Evolutionary conservation across 2,797 vertebrate species (phyloP).

Genomic region (Pseudotriccus pelzelni): DNA sequence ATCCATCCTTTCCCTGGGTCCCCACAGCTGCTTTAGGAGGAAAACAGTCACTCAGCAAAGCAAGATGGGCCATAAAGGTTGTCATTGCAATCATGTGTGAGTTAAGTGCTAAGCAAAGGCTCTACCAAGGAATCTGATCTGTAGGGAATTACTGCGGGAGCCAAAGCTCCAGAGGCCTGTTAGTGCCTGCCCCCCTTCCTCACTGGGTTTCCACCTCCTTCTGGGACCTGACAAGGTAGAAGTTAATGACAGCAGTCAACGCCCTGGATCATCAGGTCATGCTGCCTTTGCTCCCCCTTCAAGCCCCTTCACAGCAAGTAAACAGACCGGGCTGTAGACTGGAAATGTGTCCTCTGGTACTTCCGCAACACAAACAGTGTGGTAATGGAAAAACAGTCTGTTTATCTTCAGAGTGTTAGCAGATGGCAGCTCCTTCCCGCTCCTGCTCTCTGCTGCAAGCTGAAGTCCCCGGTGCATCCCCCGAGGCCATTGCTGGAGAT

Average conservation of each 20-base stretch:
- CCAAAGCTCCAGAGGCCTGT: background rate
- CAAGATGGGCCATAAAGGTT: background rate
- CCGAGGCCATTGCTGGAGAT: background rate
- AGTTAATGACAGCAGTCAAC: conserved; percentile 24
- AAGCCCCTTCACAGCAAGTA: conserved; percentile 18
- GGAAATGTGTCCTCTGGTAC: conserved; percentile 37
- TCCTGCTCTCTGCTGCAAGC: background rate
- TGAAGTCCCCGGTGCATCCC: background rate
- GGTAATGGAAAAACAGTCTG: conserved; percentile 59
- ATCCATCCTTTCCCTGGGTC: background rate
- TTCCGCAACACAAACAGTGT: conserved; percentile 40
- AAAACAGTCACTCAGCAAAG: background rate
- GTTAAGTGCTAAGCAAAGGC: background rate
- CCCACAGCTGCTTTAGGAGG: background rate
- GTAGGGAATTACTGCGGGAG: background rate
- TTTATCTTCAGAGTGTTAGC: conserved; percentile 40
- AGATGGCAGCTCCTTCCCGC: background rate
- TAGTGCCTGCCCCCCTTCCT: background rate
- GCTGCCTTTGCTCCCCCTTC: background rate
- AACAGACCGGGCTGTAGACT: conserved; percentile 8
- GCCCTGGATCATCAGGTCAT: background rate
- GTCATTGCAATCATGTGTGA: background rate
- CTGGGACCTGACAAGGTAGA: background rate
- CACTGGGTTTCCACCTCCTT: background rate
- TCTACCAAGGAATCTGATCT: background rate